Base-by-base conservation (phyloP, 2,888 invertebrate genomes). In the Dicroscelio sp. region DNA sequence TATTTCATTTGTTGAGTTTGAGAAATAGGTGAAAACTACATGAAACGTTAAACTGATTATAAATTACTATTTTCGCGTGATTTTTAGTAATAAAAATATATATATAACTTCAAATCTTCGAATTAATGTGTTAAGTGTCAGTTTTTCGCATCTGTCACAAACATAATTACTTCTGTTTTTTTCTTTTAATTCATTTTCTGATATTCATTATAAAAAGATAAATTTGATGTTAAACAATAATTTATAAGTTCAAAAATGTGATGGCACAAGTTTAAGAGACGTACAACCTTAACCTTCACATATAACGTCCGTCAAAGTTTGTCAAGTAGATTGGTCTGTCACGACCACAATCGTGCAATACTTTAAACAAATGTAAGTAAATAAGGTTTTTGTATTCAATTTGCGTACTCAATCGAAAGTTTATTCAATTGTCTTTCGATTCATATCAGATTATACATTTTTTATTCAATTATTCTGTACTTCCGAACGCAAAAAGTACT, bases 391-490 rank as follows among this genome's bases (percentile, higher is more conserved):
- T 65, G 33, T 65, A 12, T 65, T 31, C n/a, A 12, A 31, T 30
- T 65, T 65, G 65, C 65, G 33, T n/a, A 65, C 27, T 60, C 25
- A 60, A 60, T 60, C 27, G 27, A 60, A 27, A 60, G 60, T 60
- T 60, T 27, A 60, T 60, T 60, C 27, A 60, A 25, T 60, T 60
- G 10, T 60, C 27, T 60, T 60, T 60, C 60, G 60, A 60, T 60
- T 60, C 60, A 60, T 60, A 60, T 60, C 60, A 60, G 27, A 60
- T 60, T 60, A 60, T 60, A 60, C 60, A 27, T 23, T 60, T 60
- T 60, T 60, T 27, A 60, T 60, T 25, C 6, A 25, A 25, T 60
- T 60, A 25, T 60, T 60, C 60, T 60, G 27, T 60, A 60, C 27
- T 60, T 60, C 60, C 27, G 60, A 60, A 60, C 60, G 60, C n/a